Evolutionary conservation across 2,113 vertebrate species (phyloP).

Genomic region (Bombycilla garrulus): DNA sequence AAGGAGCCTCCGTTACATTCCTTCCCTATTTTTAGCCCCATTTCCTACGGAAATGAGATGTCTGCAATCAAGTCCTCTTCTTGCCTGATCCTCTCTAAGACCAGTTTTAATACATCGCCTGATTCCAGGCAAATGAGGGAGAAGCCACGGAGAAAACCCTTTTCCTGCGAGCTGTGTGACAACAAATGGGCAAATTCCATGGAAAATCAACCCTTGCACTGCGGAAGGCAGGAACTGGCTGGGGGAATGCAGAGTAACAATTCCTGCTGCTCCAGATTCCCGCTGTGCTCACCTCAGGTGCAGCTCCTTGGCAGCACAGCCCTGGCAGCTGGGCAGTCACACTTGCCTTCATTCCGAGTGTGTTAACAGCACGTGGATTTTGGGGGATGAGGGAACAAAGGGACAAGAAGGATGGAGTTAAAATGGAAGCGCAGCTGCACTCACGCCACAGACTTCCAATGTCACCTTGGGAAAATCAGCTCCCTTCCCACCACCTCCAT

Average conservation of each 20-base stretch:
- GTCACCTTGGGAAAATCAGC: background rate
- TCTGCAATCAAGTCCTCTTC: slow-evolving; percentile 34
- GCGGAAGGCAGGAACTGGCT: background rate
- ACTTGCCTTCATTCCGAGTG: rapidly evolving
- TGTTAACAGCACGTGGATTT: rapidly evolving
- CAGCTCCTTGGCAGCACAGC: background rate
- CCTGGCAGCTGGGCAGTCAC: background rate
- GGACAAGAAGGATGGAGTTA: background rate
- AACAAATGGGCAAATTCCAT: background rate
- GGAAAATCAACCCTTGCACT: background rate
- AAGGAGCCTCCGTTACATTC: background rate
- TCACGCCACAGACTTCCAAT: background rate
- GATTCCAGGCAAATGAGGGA: background rate
- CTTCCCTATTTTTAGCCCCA: slow-evolving; percentile 48
- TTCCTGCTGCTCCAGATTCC: background rate
- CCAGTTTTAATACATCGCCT: background rate
- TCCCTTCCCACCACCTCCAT: background rate
- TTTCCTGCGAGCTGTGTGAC: background rate
- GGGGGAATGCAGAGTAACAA: background rate
- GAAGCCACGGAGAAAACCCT: background rate
- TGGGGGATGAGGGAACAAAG: background rate
- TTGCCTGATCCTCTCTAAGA: background rate
- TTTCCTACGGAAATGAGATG: slow-evolving; percentile 46
- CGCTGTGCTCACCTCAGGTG: background rate
- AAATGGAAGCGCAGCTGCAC: background rate